Evolutionary conservation across 1,140 invertebrate species (phyloP), one percentile per base, ranked within the genome.

Genomic region (Leptinotarsa texana): DNA sequence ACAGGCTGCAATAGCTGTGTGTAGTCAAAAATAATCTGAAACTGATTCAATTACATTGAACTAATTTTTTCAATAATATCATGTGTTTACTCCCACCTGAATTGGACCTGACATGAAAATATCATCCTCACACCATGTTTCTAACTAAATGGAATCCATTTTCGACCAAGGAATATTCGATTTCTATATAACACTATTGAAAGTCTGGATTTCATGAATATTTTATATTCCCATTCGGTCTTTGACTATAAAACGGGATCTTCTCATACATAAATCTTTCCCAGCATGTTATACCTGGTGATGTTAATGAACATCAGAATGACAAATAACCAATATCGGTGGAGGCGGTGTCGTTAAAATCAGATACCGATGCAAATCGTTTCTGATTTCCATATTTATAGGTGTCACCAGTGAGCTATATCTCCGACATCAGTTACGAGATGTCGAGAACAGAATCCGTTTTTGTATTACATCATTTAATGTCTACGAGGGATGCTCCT

Each of bases 261-360:
- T n/a, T n/a, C 51, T 57, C 51, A 57, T 27, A 71, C 15, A 71
- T 71, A 71, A 71, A 71, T 71, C 51, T 61, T 24, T 15, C 4
- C 69, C 21, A 17, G n/a, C 22, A 62, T 27, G 69, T 62, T 71
- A 24, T 33, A 71, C 49, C 69, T 33, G 69, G 27, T 62, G 69
- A 71, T 71, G 49, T 71, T 62, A 17, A 22, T 71, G 69, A 71
- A 71, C 69, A 71, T 71, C 48, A 62, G 69, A 71, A 71, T 71
- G 69, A 71, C 69, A 42, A 71, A 71, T 71, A 71, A 61, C 51
- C 69, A 71, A 71, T 71, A 71, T 62, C 69, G 18, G 15, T 17
- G 8, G 18, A 57, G 69, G n/a, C 69, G 22, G 49, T 62, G 57
- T 62, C 48, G 61, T 71, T 24, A 63, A 71, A 71, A 71, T 71